These are phyloP conservation scores for Atherinosoma microstoma DNA, from an alignment of 2,797 vertebrate species.

Conservation along the genomic window DNA sequence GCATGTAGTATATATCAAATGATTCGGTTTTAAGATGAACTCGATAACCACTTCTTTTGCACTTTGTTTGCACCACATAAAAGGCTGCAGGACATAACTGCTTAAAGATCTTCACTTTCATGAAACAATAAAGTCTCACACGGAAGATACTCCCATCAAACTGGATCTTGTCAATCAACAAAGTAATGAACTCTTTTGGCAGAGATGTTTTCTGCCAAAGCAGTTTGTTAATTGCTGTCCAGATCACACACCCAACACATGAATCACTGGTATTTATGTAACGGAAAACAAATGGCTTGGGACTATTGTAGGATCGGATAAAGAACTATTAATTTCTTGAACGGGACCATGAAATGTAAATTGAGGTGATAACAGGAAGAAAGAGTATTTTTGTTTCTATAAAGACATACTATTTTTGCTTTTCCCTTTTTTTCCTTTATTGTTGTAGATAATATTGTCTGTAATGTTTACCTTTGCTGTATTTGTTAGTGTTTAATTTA, in stretches of 20 bases:
- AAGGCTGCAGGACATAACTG: background rate
- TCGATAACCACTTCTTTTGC: background rate
- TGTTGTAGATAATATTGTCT: conserved; percentile 15
- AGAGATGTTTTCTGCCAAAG: background rate
- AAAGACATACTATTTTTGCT: background rate
- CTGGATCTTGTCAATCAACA: background rate
- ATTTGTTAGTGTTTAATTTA: conserved; percentile 46
- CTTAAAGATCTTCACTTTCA: fast-evolving
- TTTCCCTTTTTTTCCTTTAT: background rate
- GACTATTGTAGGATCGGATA: background rate
- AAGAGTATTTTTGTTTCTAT: conserved; percentile 3
- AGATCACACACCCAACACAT: background rate
- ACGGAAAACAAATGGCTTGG: background rate
- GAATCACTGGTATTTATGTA: background rate
- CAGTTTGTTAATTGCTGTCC: background rate
- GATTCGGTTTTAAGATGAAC: conserved; percentile 1
- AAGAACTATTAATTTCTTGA: conserved; percentile 8
- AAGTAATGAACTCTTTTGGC: background rate
- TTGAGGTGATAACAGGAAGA: conserved; percentile 4
- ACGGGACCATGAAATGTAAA: conserved; percentile 56
- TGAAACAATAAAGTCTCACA: background rate
- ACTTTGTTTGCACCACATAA: no score
- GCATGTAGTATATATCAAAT: background rate
- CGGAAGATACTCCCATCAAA: no score
- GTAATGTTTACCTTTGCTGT: conserved; percentile 23